phyloP scores from a whole-genome alignment of 2,797 vertebrate genomes.

The Poecile montanus region DNA sequence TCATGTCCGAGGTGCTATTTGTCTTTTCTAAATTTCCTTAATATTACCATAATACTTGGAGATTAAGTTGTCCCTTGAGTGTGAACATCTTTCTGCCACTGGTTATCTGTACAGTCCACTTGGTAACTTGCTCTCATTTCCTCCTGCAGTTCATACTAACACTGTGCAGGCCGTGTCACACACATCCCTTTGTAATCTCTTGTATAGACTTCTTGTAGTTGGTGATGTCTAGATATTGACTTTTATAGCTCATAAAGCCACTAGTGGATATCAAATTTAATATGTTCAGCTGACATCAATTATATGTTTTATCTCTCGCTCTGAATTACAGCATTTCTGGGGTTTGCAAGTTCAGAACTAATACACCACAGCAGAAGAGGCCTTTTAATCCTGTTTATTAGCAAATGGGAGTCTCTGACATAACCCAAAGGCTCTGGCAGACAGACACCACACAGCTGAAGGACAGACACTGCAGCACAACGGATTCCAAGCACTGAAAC shows the following conservation, averaged over 20 bases:
- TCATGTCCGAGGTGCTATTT: background rate
- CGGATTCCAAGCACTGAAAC: background rate
- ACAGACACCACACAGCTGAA: background rate
- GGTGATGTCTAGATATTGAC: constrained; percentile 42
- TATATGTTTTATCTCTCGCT: constrained; percentile 7
- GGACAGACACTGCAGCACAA: background rate
- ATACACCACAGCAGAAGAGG: background rate
- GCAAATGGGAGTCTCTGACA: background rate
- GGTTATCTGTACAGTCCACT: background rate
- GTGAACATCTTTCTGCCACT: background rate
- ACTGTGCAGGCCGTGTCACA: background rate
- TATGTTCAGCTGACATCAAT: background rate
- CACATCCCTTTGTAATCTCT: background rate
- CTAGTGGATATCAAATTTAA: constrained; percentile 25
- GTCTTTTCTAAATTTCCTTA: background rate
- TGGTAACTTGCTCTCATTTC: background rate
- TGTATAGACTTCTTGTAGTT: background rate
- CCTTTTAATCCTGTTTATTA: background rate
- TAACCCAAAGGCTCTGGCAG: background rate
- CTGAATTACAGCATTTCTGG: background rate
- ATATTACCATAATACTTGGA: background rate
- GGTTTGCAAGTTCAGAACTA: background rate
- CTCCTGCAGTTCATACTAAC: background rate
- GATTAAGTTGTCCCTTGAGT: background rate
- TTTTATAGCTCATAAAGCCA: constrained; percentile 59